Evolutionary conservation across 2,888 invertebrate species (phyloP).

Genomic region (Dexiosoma caninum): DNA sequence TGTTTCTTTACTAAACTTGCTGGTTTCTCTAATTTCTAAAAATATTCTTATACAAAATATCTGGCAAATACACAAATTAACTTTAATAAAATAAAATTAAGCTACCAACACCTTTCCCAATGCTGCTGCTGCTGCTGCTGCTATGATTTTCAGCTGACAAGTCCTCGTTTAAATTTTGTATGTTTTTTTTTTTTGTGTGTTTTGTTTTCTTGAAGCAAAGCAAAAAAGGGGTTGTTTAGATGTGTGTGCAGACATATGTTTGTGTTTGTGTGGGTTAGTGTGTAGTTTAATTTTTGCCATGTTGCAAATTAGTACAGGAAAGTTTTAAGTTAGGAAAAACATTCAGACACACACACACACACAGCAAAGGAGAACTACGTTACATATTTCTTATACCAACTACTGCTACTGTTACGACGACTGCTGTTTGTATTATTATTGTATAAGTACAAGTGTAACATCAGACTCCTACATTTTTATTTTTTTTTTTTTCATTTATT

Average conservation of each 20-base stretch:
- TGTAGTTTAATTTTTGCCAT: conserved; percentile 43
- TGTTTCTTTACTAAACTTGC: conserved; percentile 31
- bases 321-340: conserved; percentile 22
- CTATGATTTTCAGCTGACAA: conserved; percentile 30
- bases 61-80: conserved; percentile 38
- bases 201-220: too few relatives aligned
- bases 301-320: conserved; percentile 58
- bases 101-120: conserved; percentile 40
- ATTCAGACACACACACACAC: not conserved
- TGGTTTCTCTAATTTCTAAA: conserved; percentile 55
- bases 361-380: conserved; percentile 29
- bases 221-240: conserved; percentile 44
- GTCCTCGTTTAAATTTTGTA: conserved; percentile 27
- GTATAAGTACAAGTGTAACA: conserved; percentile 8
- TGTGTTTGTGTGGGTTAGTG: not conserved
- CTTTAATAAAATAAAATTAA: conserved; percentile 54
- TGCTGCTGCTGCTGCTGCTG: not conserved
- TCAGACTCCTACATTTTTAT: conserved; percentile 49
- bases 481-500: conserved; percentile 54
- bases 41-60: conserved; percentile 22
- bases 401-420: not conserved
- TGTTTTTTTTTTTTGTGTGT: conserved; percentile 7
- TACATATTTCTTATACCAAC: conserved; percentile 25
- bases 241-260: not conserved
- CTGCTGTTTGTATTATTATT: conserved; percentile 38